These are phyloP conservation scores for Orchestia grillus DNA, from an alignment of 1,140 invertebrate genomes.

Conservation along the genomic window DNA sequence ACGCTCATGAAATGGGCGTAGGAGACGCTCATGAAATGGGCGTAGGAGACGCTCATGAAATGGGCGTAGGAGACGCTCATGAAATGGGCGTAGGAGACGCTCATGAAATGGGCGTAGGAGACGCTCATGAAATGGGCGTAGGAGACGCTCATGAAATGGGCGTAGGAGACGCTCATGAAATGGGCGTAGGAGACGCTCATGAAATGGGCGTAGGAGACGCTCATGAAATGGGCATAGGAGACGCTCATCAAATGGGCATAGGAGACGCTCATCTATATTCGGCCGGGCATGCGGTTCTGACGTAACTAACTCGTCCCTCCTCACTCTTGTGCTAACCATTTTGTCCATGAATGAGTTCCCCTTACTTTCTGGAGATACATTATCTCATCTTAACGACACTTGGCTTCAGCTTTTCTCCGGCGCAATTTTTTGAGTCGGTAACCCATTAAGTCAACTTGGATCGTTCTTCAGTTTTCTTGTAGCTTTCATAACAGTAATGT, in stretches of 20 bases:
- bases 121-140: not conserved
- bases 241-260: not conserved
- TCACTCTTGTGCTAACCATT: not conserved
- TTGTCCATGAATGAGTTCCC: not conserved
- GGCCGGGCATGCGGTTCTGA: not conserved
- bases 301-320: not conserved
- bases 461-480: not conserved
- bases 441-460: not conserved
- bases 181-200: not conserved
- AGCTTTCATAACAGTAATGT: not conserved
- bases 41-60: not conserved
- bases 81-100: not conserved
- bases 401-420: not conserved
- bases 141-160: not conserved
- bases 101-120: not conserved
- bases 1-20: not conserved
- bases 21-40: not conserved
- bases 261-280: not conserved
- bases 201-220: too few species aligned
- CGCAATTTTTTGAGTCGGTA: not conserved
- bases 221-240: too few species aligned
- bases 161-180: not conserved
- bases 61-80: not conserved
- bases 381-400: not conserved
- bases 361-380: not conserved